Evolutionary conservation across 2,888 invertebrate genomes (phyloP).

Genomic region (Corythucha ciliata): DNA sequence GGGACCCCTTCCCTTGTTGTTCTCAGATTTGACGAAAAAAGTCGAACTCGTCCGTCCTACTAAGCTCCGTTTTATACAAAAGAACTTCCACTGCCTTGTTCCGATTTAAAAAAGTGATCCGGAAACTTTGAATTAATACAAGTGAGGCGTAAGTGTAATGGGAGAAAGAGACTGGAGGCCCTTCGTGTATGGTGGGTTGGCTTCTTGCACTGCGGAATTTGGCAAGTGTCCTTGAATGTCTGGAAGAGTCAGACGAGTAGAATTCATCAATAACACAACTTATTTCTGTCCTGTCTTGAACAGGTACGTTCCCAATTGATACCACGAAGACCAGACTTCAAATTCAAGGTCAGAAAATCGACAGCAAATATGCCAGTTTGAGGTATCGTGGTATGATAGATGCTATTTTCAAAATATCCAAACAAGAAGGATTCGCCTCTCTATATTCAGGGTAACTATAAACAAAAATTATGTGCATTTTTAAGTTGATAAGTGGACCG

Average conservation of each 20-base stretch:
- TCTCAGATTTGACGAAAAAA: too few species aligned
- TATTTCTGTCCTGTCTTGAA: not conserved
- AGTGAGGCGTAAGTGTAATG: too few species aligned
- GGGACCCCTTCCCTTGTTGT: too few species aligned
- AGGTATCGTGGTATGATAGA: slow-evolving; percentile 87
- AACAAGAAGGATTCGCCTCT: slow-evolving; percentile 75
- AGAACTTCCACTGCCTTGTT: too few species aligned
- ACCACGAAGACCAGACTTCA: slow-evolving; percentile 90
- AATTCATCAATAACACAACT: slow-evolving; percentile 7
- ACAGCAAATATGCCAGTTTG: slow-evolving; percentile 60
- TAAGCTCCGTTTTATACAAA: too few species aligned
- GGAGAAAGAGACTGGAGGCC: slow-evolving; percentile 81
- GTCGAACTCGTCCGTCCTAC: too few species aligned
- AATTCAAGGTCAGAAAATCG: slow-evolving; percentile 83
- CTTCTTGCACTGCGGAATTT: slow-evolving; percentile 88
- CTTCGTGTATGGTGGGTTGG: slow-evolving; percentile 87
- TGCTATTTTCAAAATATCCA: slow-evolving; percentile 75
- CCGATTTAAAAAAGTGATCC: too few species aligned
- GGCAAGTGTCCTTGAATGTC: slow-evolving; percentile 65
- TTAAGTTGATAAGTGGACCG: too few species aligned
- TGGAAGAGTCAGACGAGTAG: slow-evolving; percentile 17
- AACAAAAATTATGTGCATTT: not conserved
- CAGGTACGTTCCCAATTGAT: slow-evolving; percentile 94
- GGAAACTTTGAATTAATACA: too few species aligned
- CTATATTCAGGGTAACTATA: slow-evolving; percentile 75